Base-by-base conservation (phyloP, 2,888 invertebrate genomes). In the Rhamnusium bicolor region DNA sequence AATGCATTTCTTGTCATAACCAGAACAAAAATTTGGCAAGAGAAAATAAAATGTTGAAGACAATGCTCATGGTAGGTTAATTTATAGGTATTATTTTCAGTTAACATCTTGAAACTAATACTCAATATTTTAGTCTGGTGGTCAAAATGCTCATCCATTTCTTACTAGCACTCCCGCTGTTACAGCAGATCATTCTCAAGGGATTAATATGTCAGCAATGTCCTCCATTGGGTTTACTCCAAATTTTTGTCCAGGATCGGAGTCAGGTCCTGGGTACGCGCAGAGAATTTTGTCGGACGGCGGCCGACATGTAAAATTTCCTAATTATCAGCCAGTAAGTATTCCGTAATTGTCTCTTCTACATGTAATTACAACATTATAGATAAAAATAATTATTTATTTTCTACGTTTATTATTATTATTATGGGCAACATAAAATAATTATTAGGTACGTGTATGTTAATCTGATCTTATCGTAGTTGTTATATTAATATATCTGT, bases 21-120 rank as follows among this genome's bases (percentile, higher is more conserved):
- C 74, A 77, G 4, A 81, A 81, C 51, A 82, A 84, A 47, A 79
- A 78, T 19, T 60, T 85, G 12, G 75, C 80, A 32, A 84, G 81
- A 51, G 86, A 87, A 71, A 84, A 83, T 68, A 82, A 81, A 58
- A 73, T 72, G 47, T 54, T 80, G 49, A 78, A 77, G 60, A 76
- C 76, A 0, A 71, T 81, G 74, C 66, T 83, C 58, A 79, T 77
- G 73, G 85, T 83, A 77, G 66, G 68, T 60, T 29, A 29, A 61
- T 32, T 49, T n/a, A 24, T 58, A 46, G 32, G 16, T 69, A 5
- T n/a, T 56, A 10, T n/a, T 18, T 51, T 6, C 18, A 51, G 51
- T 18, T 2, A 19, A 46, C 32, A 21, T 14, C 7, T 56, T 29
- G 3, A 46, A 14, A 29, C 21, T 62, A n/a, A n/a, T 46, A n/a